Percentiles rank a stretch among this genome's conserved stretches.
phyloP scores from a whole-genome alignment of 1,140 invertebrate genomes.

The Phymorhynchus buccinoides region DNA sequence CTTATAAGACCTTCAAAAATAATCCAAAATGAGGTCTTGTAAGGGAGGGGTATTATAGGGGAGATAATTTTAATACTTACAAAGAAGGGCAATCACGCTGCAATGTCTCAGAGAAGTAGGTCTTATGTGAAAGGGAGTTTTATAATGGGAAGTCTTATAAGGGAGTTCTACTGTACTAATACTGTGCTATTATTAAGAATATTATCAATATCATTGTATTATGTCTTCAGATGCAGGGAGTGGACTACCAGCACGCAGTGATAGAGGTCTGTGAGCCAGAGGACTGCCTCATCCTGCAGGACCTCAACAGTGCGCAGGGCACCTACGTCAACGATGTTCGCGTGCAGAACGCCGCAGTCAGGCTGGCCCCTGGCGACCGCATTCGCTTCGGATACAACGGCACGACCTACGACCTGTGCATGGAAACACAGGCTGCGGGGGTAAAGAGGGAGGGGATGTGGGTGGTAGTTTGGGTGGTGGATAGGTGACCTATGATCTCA shows the following conservation, averaged over 20 bases:
- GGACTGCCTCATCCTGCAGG: slow-evolving; percentile 71
- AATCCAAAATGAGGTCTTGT: not conserved
- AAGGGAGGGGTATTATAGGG: not conserved
- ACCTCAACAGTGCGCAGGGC: slow-evolving; percentile 72
- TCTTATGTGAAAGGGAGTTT: too few relatives aligned
- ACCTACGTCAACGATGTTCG: slow-evolving; percentile 73
- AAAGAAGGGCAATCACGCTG: not conserved
- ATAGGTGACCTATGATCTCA: too few relatives aligned
- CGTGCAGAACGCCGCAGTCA: slow-evolving; percentile 72
- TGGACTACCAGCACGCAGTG: slow-evolving; percentile 72
- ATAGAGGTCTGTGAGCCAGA: slow-evolving; percentile 72
- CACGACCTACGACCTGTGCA: slow-evolving; percentile 62
- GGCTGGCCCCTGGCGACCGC: slow-evolving; percentile 69
- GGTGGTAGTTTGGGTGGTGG: too few relatives aligned
- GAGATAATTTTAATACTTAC: not conserved
- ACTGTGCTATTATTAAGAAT: not conserved
- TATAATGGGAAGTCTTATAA: not conserved
- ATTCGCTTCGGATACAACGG: slow-evolving; percentile 71
- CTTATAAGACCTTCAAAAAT: too few relatives aligned
- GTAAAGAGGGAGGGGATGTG: too few relatives aligned
- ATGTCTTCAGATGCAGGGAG: slow-evolving; percentile 55
- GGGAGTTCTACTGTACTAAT: not conserved
- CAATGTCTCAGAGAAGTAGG: not conserved
- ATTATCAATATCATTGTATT: not conserved
- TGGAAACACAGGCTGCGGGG: slow-evolving; percentile 55